A percentile compares a stretch with the other conserved stretches of the same genome.
Conservation (phyloP, 2,888 invertebrate species). For the Drosophila robusta region DNA sequence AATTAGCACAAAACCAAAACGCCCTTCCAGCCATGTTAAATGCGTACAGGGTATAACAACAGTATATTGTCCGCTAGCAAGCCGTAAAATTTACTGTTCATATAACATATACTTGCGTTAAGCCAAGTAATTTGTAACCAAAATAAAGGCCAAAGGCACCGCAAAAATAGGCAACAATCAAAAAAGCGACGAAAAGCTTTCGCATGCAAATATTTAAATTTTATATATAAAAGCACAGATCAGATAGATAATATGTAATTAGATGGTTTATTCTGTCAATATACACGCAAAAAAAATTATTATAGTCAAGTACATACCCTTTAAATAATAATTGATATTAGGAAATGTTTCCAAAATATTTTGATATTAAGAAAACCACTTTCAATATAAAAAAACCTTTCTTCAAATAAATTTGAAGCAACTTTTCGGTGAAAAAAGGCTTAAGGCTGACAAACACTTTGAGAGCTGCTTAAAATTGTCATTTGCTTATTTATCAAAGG, state of each 20-base stretch:
- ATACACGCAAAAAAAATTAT: too few relatives aligned
- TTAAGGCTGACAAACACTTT: background rate
- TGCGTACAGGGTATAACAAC: background rate
- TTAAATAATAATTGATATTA: too few relatives aligned
- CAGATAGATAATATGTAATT: background rate
- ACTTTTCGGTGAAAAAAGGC: too few relatives aligned
- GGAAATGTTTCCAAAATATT: too few relatives aligned
- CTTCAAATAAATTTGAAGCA: too few relatives aligned
- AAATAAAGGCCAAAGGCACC: constrained; percentile 10
- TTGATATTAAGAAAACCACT: too few relatives aligned
- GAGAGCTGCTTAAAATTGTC: background rate
- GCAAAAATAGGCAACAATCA: background rate
- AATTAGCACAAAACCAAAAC: background rate
- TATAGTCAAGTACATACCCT: too few relatives aligned
- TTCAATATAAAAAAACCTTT: too few relatives aligned
- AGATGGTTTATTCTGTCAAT: too few relatives aligned
- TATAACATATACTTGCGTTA: constrained; percentile 30
- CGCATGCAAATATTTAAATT: background rate
- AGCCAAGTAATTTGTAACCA: constrained; percentile 28
- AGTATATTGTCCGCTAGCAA: constrained; percentile 10
- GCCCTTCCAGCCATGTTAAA: background rate
- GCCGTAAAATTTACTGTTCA: constrained; percentile 39
- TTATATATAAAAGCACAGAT: too few relatives aligned
- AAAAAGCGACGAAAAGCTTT: background rate
- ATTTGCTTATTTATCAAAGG: background rate